Base-by-base conservation (phyloP, 2,888 invertebrate species). In the Hetaerina titia region DNA sequence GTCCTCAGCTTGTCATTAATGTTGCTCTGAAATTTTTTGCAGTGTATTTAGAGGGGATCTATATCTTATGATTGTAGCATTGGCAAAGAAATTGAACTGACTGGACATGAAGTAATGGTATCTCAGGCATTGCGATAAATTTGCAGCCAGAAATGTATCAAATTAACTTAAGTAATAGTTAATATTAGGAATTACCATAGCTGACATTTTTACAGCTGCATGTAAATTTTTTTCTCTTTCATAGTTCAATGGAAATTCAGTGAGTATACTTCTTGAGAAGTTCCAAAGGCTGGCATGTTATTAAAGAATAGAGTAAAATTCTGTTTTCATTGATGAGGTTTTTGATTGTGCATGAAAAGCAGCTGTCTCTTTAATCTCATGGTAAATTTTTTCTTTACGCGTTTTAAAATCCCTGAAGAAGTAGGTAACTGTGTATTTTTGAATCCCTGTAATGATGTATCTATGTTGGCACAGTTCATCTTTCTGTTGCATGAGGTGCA, bases 241-340 rank as follows among this genome's bases (percentile, higher is more conserved):
- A 92, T 69, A 92, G 92, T 92, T 69, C 92, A 92, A 57, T 92
- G 92, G 92, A 92, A 92, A 92, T 74, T 92, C 92, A 92, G 92
- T 92, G 69, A 92, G 92, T 92, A 92, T 92, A 90, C 31, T 31
- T 92, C 92, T 92, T 92, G 92, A 92, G 92, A 92, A 69, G 92
- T 69, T 92, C 90, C 56, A 2, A 92, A 92, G 92, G 92, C 56
- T 57, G 56, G 92, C 92, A 92, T 92, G 92, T 92, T 92, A 45
- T 74, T 15, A 22, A 74, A 60, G 9, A 45, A 69, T 92, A 92
- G 92, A 69, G 56, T 15, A 69, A 64, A 63, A 56, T 92, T 56
- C 56, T 92, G 89, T 89, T 92, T 92, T 90, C 45, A 45, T 63
- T 19, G 31, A 25, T 90, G 63, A 92, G 74, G 92, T 69, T 56